Percentiles rank a stretch among this genome's conserved stretches.
phyloP scores from a whole-genome alignment of 2,113 vertebrate species.

The Eretmochelys imbricata region DNA sequence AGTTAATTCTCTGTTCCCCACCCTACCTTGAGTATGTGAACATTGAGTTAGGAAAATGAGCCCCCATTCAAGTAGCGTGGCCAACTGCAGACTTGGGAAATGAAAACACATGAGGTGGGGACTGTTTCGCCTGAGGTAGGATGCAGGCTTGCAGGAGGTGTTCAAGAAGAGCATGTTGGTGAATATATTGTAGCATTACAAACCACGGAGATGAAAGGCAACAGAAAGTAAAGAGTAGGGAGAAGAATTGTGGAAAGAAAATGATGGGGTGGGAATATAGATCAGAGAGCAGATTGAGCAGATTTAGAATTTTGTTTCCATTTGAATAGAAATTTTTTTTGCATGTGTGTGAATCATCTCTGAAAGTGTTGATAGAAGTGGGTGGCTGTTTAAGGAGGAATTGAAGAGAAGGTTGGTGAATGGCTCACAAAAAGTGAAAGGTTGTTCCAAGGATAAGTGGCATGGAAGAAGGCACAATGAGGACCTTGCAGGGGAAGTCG shows the following conservation, averaged over 20 bases:
- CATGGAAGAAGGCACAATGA: neutral
- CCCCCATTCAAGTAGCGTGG: neutral
- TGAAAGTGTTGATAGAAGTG: neutral
- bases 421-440: neutral
- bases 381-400: neutral
- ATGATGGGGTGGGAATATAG: neutral
- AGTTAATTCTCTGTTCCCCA: neutral
- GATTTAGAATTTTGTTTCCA: neutral
- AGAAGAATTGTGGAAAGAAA: neutral
- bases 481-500: neutral
- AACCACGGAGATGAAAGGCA: neutral
- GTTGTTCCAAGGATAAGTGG: neutral
- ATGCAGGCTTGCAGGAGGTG: neutral
- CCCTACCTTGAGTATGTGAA: neutral
- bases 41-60: neutral
- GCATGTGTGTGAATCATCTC: neutral
- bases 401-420: neutral
- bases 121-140: neutral
- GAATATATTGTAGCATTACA: neutral
- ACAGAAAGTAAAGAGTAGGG: neutral
- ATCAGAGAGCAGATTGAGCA: neutral
- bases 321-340: neutral
- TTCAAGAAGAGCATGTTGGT: neutral
- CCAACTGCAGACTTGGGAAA: neutral
- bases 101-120: neutral